Conservation (phyloP, 2,888 invertebrate genomes). For the Cotesia congregata region DNA sequence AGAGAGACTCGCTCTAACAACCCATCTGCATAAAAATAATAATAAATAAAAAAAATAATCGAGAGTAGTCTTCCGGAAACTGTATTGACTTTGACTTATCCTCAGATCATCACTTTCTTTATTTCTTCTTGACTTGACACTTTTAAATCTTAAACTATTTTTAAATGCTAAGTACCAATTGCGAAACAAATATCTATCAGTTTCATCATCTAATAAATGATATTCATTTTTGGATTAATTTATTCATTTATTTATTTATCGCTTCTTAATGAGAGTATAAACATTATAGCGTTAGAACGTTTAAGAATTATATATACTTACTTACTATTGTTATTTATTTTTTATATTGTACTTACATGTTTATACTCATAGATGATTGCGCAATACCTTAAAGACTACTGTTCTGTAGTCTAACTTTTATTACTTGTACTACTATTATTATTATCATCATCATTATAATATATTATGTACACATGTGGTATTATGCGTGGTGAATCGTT, state of each 20-base stretch:
- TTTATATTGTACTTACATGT: neutral
- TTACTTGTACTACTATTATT: neutral
- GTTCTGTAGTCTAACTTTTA: neutral
- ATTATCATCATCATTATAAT: neutral
- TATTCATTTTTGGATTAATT: neutral
- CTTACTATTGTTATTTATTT: neutral
- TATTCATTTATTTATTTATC: neutral
- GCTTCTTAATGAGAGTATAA: constrained; percentile 3
- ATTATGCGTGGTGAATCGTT: neutral
- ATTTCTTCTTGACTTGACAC: neutral
- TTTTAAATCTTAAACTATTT: neutral
- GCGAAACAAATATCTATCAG: neutral
- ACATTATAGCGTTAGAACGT: neutral
- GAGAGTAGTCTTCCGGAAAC: neutral
- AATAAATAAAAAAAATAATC: neutral
- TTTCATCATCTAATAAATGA: neutral
- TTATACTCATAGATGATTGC: neutral
- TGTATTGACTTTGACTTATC: constrained; percentile 9
- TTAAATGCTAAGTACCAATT: neutral
- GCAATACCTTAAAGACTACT: neutral
- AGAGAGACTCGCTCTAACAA: neutral
- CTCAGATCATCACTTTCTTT: constrained; percentile 1
- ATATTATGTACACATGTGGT: neutral
- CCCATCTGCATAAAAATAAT: neutral
- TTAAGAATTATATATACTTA: neutral